Evolutionary conservation across 1,140 invertebrate genomes (phyloP), one percentile per base, ranked within the genome.

Genomic region (Aethina tumida): DNA sequence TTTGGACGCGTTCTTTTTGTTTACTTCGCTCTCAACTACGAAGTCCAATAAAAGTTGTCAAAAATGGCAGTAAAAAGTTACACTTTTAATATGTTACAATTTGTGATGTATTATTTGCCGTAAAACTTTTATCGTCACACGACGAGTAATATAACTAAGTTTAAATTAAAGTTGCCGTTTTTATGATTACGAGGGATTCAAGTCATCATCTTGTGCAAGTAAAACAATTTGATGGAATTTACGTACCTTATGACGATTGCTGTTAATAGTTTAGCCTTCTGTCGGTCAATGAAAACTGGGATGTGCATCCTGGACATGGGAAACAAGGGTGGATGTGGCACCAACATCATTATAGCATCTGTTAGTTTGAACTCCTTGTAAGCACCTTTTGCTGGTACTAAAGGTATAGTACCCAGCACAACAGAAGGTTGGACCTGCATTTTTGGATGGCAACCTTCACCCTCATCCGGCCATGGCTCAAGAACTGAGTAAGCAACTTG

Each of bases 301-400:
- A 91, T 73, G 61, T 91, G 85, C 24, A 92, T 67, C 46, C 82
- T 77, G n/a, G 86, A 88, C 47, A 85, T 75, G 1, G 88, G 88
- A 65, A 90, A 91, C 3, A 92, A 64, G 0, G 85, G 80, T 17
- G 80, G 79, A 55, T 90, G 79, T 1, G 89, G 87, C n/a, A 91
- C 66, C n/a, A 91, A 62, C n/a, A 92, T 74, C 0, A 80, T 79
- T 0, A 91, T 65, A 15, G 77, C 74, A 21, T 89, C 82, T 42
- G 88, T 84, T 29, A 79, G 70, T 32, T 79, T 75, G 12, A 90
- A 66, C 56, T 91, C 84, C 45, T 85, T 77, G 52, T 89, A 91
- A 3, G 79, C 76, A 10, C 79, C 75, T n/a, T 78, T 75, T 32
- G 83, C 79, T 1, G 80, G 75, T 0, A 78, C 73, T 19, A 92